Percentiles rank a stretch among this genome's conserved stretches.
Conservation (phyloP, 2,888 invertebrate species). For the Drosophila setosimentum region DNA sequence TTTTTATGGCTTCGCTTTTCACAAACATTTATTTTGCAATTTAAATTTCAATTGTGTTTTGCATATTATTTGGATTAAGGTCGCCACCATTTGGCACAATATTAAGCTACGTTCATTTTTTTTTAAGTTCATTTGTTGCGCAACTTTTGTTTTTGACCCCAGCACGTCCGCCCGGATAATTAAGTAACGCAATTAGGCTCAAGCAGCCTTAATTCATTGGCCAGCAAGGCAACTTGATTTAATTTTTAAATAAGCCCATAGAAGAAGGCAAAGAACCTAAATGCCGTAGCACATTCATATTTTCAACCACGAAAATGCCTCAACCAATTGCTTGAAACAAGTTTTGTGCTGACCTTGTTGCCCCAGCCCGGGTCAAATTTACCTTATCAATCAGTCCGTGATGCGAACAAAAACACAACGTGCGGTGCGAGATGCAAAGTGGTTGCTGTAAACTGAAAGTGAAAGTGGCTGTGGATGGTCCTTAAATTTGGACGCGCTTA, state of each 20-base stretch:
- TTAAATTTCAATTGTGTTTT: not conserved
- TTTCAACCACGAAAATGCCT: slow-evolving; percentile 46
- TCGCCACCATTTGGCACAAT: slow-evolving; percentile 1
- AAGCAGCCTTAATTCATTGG: slow-evolving; percentile 41
- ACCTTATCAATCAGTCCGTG: slow-evolving; percentile 71
- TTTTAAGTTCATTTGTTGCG: slow-evolving; percentile 14
- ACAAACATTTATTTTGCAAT: slow-evolving; percentile 4
- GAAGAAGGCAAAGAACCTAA: slow-evolving; percentile 21
- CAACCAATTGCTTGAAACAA: slow-evolving; percentile 33
- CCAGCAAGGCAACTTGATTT: slow-evolving; percentile 43
- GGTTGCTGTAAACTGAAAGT: not conserved
- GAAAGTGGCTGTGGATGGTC: not conserved
- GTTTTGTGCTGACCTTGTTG: slow-evolving; percentile 21
- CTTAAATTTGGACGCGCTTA: slow-evolving; percentile 57
- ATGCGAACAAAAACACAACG: slow-evolving; percentile 12
- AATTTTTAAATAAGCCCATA: slow-evolving; percentile 44
- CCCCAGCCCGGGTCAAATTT: slow-evolving; percentile 37
- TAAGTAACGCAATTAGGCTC: slow-evolving; percentile 48
- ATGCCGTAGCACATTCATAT: slow-evolving; percentile 43
- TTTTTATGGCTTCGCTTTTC: not conserved
- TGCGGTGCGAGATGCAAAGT: slow-evolving; percentile 11
- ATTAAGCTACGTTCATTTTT: slow-evolving; percentile 33
- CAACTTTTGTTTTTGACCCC: slow-evolving; percentile 12
- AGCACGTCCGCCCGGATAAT: slow-evolving; percentile 21
- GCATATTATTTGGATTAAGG: slow-evolving; percentile 12